Evolutionary conservation across 2,113 vertebrate genomes (phyloP).

Genomic region (Emberiza fucata): DNA sequence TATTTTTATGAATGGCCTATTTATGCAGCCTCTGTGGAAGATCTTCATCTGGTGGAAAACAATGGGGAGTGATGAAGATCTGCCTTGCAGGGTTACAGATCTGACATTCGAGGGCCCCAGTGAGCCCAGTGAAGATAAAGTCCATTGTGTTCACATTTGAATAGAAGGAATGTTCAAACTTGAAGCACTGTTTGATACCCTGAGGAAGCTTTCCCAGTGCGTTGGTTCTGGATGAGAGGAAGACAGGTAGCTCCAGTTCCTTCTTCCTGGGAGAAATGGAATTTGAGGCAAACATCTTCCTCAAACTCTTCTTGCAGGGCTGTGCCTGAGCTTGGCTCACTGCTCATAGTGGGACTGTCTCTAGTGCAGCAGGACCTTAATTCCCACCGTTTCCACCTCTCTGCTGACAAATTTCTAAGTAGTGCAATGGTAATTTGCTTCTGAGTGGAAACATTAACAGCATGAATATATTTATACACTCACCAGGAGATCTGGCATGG

Average conservation of each 20-base stretch:
- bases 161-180: background rate
- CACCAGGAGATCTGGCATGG: background rate
- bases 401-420: background rate
- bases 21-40: conserved; percentile 7
- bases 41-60: conserved; percentile 3
- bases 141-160: conserved; percentile 44
- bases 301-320: background rate
- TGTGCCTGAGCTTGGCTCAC: background rate
- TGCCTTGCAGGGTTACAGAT: background rate
- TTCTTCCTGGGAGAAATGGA: background rate
- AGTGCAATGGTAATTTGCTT: background rate
- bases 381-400: background rate
- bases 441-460: background rate
- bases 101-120: background rate
- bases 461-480: background rate
- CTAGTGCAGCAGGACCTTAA: background rate
- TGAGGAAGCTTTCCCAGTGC: background rate
- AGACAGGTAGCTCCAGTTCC: background rate
- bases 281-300: background rate
- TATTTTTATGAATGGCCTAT: conserved; percentile 1
- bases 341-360: rapidly evolving
- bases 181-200: background rate
- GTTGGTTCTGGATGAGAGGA: background rate
- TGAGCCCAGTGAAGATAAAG: background rate
- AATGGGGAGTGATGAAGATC: background rate